Conservation (phyloP, 2,888 invertebrate species). For the Barypeithes pellucidus region DNA sequence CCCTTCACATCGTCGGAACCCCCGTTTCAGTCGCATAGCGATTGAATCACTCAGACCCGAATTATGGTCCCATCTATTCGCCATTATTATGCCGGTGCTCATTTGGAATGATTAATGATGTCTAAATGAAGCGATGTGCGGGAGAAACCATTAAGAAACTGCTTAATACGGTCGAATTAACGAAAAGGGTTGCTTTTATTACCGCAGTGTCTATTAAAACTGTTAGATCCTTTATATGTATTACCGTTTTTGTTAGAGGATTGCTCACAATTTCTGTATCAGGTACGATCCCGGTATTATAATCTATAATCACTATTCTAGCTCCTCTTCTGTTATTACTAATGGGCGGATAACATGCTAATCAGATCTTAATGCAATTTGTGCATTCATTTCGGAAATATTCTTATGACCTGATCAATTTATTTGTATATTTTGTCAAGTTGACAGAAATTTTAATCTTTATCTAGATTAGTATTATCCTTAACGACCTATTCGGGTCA, state of each 20-base stretch:
- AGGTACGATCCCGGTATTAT: no score
- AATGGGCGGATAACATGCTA: no score
- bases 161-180: not conserved
- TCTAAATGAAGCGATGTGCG: conserved; percentile 47
- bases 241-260: not conserved
- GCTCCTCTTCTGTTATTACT: no score
- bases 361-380: no score
- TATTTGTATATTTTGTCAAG: no score
- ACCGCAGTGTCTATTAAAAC: not conserved
- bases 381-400: no score
- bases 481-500: no score
- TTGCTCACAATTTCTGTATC: no score
- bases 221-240: not conserved
- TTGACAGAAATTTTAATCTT: no score
- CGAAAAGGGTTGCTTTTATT: conserved; percentile 13
- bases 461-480: no score
- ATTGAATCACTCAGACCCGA: conserved; percentile 45
- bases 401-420: no score
- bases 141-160: not conserved
- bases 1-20: conserved; percentile 69
- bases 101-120: conserved; percentile 54
- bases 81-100: conserved; percentile 52
- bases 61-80: conserved; percentile 51
- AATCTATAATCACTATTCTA: no score
- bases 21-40: conserved; percentile 43